These are phyloP conservation scores for Mythimna lalbum DNA, from an alignment of 2,888 invertebrate genomes.

Conservation along the genomic window DNA sequence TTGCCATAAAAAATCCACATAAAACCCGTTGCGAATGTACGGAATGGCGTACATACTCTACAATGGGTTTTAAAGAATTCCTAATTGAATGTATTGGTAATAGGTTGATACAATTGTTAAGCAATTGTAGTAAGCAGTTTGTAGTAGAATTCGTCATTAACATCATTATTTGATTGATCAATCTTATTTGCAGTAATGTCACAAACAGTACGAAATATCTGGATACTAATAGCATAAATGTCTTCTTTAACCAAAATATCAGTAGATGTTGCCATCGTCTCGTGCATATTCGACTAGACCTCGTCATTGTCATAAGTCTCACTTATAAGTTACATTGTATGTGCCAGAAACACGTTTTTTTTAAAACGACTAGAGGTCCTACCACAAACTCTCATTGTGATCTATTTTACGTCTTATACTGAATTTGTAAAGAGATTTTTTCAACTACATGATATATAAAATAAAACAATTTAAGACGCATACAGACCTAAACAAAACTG, in stretches of 20 bases:
- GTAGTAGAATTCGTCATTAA: background rate
- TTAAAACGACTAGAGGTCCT: background rate
- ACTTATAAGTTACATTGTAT: background rate
- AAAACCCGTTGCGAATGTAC: slow-evolving; percentile 68
- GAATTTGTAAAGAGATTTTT: too few relatives aligned
- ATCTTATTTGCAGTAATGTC: background rate
- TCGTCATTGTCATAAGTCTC: background rate
- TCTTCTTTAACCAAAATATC: background rate
- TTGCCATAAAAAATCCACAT: slow-evolving; percentile 77
- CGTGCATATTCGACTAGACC: background rate
- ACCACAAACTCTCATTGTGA: too few relatives aligned
- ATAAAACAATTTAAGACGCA: too few relatives aligned
- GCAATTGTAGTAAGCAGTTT: background rate
- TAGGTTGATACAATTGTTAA: background rate
- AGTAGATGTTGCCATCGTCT: background rate
- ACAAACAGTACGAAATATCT: background rate
- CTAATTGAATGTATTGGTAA: slow-evolving; percentile 41
- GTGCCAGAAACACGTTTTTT: background rate
- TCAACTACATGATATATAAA: too few relatives aligned
- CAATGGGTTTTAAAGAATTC: slow-evolving; percentile 29
- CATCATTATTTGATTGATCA: background rate
- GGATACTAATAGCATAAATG: too few relatives aligned
- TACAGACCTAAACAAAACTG: too few relatives aligned
- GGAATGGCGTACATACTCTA: slow-evolving; percentile 48
- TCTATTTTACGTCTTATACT: too few relatives aligned